Percentiles rank a stretch among this genome's conserved stretches.
These are phyloP conservation scores for Gastracanthus pulcherrimus DNA, from an alignment of 2,888 invertebrate species.

Conservation along the genomic window DNA sequence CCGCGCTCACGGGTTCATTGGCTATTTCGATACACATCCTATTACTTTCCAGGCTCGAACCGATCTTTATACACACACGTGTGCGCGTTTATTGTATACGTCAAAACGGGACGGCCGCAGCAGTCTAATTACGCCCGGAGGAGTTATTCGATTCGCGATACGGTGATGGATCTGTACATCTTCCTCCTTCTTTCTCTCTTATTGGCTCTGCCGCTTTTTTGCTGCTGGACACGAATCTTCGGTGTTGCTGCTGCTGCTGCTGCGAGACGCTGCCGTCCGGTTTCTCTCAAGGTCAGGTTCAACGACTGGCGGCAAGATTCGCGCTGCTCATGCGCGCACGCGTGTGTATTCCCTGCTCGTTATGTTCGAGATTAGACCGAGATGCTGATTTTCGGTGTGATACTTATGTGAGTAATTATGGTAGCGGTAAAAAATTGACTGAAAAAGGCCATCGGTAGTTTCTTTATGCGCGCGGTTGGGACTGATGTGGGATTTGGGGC, in stretches of 20 bases:
- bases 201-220: background rate
- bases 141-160: background rate
- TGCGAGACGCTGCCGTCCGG: constrained; percentile 47
- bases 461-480: background rate
- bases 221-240: background rate
- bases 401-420: constrained; percentile 8
- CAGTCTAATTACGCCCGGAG: background rate
- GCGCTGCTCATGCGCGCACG: background rate
- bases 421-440: background rate
- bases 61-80: too few relatives aligned
- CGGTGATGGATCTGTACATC: background rate
- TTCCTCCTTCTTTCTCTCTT: background rate
- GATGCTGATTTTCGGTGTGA: background rate
- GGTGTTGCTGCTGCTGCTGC: background rate
- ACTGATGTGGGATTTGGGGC: too few relatives aligned
- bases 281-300: constrained; percentile 67
- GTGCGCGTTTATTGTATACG: too few relatives aligned
- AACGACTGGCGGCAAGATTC: constrained; percentile 59
- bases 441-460: background rate
- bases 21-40: background rate
- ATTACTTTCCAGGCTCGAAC: background rate
- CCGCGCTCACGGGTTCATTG: background rate
- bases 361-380: background rate
- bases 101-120: too few relatives aligned
- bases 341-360: too few relatives aligned